Base-by-base conservation (phyloP, 2,797 vertebrate genomes). In the Peromyscus attwateri region DNA sequence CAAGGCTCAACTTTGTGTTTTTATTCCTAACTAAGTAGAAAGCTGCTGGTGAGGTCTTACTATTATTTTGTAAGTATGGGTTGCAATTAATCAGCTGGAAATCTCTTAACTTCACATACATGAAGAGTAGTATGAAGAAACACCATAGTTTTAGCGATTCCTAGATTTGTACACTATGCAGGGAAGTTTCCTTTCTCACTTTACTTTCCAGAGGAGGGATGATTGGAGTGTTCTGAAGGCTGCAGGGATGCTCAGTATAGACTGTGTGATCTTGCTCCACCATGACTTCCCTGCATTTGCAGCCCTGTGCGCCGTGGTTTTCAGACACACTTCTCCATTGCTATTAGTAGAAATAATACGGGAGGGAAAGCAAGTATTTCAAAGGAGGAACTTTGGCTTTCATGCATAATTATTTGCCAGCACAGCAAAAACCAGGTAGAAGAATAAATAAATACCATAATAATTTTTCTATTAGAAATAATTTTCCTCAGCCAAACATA, bases 381-480 rank as follows among this genome's bases (percentile, higher is more conserved):
- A 25, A 3, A 43, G n/a, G 3, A 40, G 16, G 37, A 70, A 10
- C 17, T 14, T 71, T 57, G 81, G 11, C n/a, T 91, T 57, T 40
- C 64, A 52, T 25, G 46, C 7, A 71, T 70, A 12, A 43, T 82
- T 71, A 57, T 27, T 60, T 31, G 13, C 37, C 66, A 46, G 37
- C 11, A 49, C 57, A 76, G 6, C 29, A 46, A 64, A 64, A 31
- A 46, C 14, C 40, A 49, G 21, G 29, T 27, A 11, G 31, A 49
- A n/a, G 57, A n/a, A 11, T 10, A 91, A 43, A 43, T 43, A 62
- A 60, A 43, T 21, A 70, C 34, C 3, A 77, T 93, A 40, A 6
- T 23, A 37, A 76, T 60, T 91, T 29, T 73, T 81, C n/a, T 70
- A 71, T 55, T 92, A 92, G 55, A 91, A 87, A 87, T 79, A 71